A percentile compares a stretch with the other conserved stretches of the same genome.
Conservation (phyloP, 2,113 vertebrate genomes). For the Corydoras sp. region DNA sequence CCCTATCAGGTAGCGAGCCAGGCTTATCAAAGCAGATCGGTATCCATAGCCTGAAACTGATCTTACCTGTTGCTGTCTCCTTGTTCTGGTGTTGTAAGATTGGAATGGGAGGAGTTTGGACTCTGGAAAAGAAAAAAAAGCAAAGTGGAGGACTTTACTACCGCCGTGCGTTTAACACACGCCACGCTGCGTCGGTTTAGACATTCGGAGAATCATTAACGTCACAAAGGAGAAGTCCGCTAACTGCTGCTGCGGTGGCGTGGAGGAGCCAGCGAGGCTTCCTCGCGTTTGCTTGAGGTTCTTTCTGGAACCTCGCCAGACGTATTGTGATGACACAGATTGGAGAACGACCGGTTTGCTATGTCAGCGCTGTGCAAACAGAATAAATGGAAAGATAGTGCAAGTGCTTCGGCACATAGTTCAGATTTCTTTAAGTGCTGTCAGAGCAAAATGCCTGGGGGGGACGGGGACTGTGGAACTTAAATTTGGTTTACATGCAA, state of each 20-base stretch:
- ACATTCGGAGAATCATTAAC: not conserved
- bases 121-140: constrained; percentile 45
- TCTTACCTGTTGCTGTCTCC: constrained; percentile 45
- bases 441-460: not conserved
- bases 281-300: not conserved
- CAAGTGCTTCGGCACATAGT: not conserved
- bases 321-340: not conserved
- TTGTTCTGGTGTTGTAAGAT: constrained; percentile 51
- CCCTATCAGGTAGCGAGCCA: not conserved
- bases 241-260: not conserved
- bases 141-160: too few species aligned
- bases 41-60: not conserved
- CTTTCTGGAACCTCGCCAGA: not conserved
- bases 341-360: too few species aligned
- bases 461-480: not conserved
- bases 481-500: not conserved
- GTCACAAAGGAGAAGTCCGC: not conserved
- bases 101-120: constrained; percentile 59
- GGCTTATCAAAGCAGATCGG: not conserved
- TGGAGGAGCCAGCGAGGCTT: not conserved
- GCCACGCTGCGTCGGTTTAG: too few species aligned
- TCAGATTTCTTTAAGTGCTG: not conserved
- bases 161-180: too few species aligned
- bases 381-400: not conserved
- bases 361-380: not conserved